phyloP scores from a whole-genome alignment of 2,113 vertebrate species.

The Aramus guarauna region DNA sequence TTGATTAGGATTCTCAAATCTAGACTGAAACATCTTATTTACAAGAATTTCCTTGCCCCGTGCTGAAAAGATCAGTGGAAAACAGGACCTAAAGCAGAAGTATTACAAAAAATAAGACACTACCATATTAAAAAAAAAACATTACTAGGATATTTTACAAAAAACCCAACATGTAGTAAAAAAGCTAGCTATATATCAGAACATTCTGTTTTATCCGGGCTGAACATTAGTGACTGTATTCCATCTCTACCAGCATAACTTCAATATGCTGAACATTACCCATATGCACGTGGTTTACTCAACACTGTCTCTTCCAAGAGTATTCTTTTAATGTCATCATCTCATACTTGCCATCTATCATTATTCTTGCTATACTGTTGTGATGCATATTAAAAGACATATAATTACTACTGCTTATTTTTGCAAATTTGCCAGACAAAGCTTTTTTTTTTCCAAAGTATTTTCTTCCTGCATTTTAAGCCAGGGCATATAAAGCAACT shows the following conservation, averaged over 20 bases:
- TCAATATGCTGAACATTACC: neutral
- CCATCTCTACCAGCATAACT: neutral
- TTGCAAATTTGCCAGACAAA: neutral
- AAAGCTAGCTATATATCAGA: neutral
- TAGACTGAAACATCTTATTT: slow-evolving; percentile 50
- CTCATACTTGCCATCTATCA: neutral
- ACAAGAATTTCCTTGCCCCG: slow-evolving; percentile 36
- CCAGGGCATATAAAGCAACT: neutral
- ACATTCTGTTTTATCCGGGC: neutral
- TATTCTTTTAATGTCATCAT: neutral
- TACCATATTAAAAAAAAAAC: neutral
- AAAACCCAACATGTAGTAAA: neutral
- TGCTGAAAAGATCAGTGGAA: slow-evolving; percentile 47
- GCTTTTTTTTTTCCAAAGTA: neutral
- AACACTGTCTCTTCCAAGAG: neutral
- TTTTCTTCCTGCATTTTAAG: neutral
- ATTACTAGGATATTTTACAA: neutral
- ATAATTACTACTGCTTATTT: neutral
- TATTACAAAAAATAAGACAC: slow-evolving; percentile 72
- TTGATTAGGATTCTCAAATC: neutral
- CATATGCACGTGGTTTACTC: fast-evolving
- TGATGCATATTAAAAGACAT: neutral
- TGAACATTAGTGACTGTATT: neutral
- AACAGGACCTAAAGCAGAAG: slow-evolving; percentile 77
- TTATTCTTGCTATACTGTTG: neutral